Evolutionary conservation across 2,888 invertebrate species (phyloP).

Genomic region (Drosophila paranaensis): DNA sequence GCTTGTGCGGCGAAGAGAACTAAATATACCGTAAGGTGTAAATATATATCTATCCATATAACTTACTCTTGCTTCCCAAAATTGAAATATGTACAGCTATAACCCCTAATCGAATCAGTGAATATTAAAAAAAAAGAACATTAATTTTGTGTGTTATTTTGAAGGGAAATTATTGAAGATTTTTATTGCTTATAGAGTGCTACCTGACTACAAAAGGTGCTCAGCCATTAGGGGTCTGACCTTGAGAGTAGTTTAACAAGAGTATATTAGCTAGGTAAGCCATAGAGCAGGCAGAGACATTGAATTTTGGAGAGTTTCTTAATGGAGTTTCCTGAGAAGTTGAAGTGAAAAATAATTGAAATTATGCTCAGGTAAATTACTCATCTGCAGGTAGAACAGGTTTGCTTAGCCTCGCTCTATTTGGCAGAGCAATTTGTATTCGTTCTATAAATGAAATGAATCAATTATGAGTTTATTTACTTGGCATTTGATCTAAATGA

Average conservation of each 20-base stretch:
- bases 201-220: background rate
- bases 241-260: background rate
- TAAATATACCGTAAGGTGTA: background rate
- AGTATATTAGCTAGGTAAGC: background rate
- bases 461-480: too few species aligned
- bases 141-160: background rate
- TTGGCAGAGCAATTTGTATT: background rate
- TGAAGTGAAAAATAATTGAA: background rate
- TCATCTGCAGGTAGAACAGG: background rate
- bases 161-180: background rate
- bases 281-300: background rate
- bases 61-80: background rate
- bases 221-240: background rate
- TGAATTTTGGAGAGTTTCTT: background rate
- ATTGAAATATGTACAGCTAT: background rate
- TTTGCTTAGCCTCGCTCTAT: background rate
- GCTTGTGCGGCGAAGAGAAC: background rate
- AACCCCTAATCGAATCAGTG: background rate
- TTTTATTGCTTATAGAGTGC: too few species aligned
- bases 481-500: background rate
- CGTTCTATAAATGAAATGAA: too few species aligned
- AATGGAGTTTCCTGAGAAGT: background rate
- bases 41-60: too few species aligned
- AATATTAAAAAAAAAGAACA: slow-evolving; percentile 5
- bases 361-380: background rate